Evolutionary conservation across 2,113 vertebrate genomes (phyloP).

Genomic region (Sciurus niger): DNA sequence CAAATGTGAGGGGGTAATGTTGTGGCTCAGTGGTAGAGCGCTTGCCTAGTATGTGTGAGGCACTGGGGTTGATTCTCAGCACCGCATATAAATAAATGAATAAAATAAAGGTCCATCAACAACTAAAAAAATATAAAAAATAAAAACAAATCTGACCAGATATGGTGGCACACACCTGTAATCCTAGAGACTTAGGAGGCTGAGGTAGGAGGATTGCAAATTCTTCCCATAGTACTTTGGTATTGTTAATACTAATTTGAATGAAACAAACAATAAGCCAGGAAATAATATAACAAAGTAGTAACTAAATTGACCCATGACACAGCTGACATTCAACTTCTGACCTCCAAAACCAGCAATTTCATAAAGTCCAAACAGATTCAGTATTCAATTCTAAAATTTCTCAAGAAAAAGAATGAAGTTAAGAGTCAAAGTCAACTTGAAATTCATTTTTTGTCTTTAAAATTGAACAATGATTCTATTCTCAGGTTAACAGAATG

Average conservation of each 20-base stretch:
- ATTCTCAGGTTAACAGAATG: neutral
- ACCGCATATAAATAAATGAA: no score
- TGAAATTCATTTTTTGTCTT: neutral
- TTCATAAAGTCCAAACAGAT: neutral
- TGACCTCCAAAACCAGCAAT: slow-evolving; percentile 25
- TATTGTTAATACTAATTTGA: neutral
- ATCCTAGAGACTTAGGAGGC: neutral
- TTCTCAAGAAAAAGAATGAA: neutral
- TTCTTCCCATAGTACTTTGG: slow-evolving; percentile 6
- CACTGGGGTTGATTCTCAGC: no score
- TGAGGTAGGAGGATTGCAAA: neutral
- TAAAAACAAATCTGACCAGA: no score
- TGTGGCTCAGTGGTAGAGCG: no score
- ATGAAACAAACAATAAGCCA: neutral
- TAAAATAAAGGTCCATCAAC: no score
- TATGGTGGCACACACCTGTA: neutral
- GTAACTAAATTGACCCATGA: neutral
- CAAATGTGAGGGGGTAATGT: no score
- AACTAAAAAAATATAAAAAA: no score
- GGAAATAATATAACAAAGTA: slow-evolving; percentile 8
- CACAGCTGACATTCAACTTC: neutral
- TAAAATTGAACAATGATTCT: neutral
- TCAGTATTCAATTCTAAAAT: slow-evolving; percentile 18
- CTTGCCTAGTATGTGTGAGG: no score
- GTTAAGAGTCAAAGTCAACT: neutral